phyloP scores from a whole-genome alignment of 1,140 invertebrate species.

The Whitmania pigra region DNA sequence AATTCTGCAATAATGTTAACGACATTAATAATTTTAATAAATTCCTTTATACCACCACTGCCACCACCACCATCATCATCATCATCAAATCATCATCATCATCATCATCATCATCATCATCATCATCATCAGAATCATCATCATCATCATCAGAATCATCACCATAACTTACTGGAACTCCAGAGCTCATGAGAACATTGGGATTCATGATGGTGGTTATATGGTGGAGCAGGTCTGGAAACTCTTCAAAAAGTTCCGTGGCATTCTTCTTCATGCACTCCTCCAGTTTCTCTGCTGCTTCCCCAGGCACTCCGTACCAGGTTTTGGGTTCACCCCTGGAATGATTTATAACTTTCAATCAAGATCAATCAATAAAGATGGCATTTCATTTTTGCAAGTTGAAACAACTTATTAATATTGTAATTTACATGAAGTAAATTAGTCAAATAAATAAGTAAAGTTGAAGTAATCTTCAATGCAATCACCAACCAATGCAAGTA shows the following conservation, averaged over 20 bases:
- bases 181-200: constrained; percentile 75
- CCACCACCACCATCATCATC: no score
- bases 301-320: constrained; percentile 89
- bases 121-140: no score
- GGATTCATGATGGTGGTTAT: constrained; percentile 98
- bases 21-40: no score
- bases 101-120: constrained; percentile 2
- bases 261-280: constrained; percentile 84
- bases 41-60: no score
- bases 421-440: no score
- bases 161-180: constrained; percentile 45
- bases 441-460: neutral
- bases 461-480: constrained; percentile 50
- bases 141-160: constrained; percentile 3
- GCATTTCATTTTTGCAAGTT: no score
- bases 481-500: constrained; percentile 74
- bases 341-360: no score
- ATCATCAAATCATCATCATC: no score
- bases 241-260: constrained; percentile 77
- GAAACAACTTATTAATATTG: no score
- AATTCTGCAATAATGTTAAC: no score
- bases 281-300: constrained; percentile 81
- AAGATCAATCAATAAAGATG: no score
- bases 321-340: constrained; percentile 59
- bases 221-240: constrained; percentile 86